These are phyloP conservation scores for Latrodectus geometricus DNA, from an alignment of 1,140 invertebrate species.

Conservation along the genomic window DNA sequence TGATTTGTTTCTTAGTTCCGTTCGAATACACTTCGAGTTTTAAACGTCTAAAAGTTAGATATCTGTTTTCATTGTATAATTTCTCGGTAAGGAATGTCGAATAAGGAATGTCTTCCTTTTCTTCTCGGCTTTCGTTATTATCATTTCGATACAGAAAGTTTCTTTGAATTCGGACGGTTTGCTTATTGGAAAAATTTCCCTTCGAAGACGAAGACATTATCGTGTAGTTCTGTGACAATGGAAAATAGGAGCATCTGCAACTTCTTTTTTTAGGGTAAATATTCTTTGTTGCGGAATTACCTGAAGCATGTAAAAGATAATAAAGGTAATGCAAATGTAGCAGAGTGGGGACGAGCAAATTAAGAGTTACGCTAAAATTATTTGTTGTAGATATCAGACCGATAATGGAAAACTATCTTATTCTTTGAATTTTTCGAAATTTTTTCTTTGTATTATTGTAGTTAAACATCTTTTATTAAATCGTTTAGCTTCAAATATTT, in stretches of 20 bases:
- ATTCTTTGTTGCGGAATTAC: constrained; percentile 2
- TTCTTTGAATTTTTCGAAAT: no score
- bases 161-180: constrained; percentile 9
- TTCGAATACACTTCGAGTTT: constrained; percentile 44
- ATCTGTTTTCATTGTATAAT: constrained; percentile 58
- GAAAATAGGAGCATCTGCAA: constrained; percentile 17
- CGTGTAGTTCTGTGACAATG: constrained; percentile 28
- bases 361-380: no score
- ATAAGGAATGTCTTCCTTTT: background rate
- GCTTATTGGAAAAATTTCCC: constrained; percentile 43
- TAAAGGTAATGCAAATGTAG: background rate
- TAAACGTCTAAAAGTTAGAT: constrained; percentile 55
- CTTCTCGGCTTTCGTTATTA: constrained; percentile 16
- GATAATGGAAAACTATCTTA: no score
- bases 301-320: constrained; percentile 53
- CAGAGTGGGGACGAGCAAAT: background rate
- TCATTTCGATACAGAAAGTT: background rate
- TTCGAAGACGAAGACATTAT: constrained; percentile 32
- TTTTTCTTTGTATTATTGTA: no score
- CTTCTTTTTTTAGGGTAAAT: background rate
- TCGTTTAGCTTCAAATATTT: no score
- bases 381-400: no score
- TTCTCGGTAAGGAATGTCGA: constrained; percentile 1
- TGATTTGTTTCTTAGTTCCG: constrained; percentile 53
- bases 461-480: no score